phyloP scores from a whole-genome alignment of 2,797 vertebrate genomes.

The Amblyraja radiata region DNA sequence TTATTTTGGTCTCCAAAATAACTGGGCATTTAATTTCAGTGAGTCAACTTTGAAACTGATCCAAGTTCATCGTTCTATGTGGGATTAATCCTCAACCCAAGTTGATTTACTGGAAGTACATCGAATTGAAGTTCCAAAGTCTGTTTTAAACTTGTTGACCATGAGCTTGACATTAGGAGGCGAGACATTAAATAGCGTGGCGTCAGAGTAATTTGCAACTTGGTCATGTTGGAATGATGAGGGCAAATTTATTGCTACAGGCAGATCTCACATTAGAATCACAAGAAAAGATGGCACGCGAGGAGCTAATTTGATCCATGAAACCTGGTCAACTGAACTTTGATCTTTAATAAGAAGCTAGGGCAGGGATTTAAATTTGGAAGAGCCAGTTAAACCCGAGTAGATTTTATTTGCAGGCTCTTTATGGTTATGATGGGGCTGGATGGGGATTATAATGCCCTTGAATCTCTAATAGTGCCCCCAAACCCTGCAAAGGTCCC shows the following conservation, averaged over 20 bases:
- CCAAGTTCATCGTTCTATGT: not conserved
- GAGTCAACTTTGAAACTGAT: not conserved
- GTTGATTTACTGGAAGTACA: not conserved
- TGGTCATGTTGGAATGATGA: not conserved
- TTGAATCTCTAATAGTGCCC: too few species aligned
- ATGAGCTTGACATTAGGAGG: not conserved
- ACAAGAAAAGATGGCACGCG: not conserved
- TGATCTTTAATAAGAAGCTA: not conserved
- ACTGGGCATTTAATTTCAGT: conserved; percentile 31
- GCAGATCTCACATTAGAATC: too few species aligned
- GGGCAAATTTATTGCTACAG: not conserved
- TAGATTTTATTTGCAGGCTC: too few species aligned
- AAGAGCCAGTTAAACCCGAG: too few species aligned
- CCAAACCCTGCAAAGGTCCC: too few species aligned
- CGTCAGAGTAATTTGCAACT: not conserved
- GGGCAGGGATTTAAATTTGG: too few species aligned
- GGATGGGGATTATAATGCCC: too few species aligned
- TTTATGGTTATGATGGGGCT: too few species aligned
- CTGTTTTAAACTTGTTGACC: not conserved
- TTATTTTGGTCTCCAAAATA: conserved; percentile 16
- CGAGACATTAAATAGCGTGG: not conserved
- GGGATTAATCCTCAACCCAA: not conserved
- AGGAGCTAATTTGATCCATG: not conserved
- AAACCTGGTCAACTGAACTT: not conserved
- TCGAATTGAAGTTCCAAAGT: not conserved